Percentiles rank a stretch among this genome's conserved stretches.
These are phyloP conservation scores for Megalopta genalis DNA, from an alignment of 1,140 invertebrate genomes.

Conservation along the genomic window DNA sequence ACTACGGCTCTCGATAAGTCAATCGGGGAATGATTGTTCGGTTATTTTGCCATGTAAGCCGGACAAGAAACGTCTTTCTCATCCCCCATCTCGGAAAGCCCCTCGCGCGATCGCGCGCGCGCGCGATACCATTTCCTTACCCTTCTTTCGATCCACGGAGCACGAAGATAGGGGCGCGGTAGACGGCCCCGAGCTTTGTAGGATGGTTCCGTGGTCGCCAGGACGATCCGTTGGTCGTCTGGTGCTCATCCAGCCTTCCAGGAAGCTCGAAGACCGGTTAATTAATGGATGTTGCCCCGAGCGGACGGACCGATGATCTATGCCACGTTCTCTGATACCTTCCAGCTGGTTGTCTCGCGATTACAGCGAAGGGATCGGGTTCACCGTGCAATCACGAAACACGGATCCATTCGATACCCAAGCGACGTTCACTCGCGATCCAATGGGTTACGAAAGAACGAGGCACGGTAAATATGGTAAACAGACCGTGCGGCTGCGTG, in stretches of 20 bases:
- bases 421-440: no score
- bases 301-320: neutral
- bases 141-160: constrained; percentile 23
- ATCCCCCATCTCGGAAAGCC: no score
- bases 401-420: neutral
- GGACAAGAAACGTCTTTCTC: no score
- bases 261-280: constrained; percentile 7
- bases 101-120: no score
- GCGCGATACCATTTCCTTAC: neutral
- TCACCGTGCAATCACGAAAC: neutral
- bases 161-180: neutral
- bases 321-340: constrained; percentile 6
- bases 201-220: neutral
- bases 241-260: neutral
- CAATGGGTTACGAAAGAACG: no score
- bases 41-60: no score
- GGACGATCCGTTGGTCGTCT: neutral
- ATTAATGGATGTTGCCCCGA: neutral
- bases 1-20: no score
- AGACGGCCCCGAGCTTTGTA: neutral
- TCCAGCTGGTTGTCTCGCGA: neutral
- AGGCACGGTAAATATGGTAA: no score
- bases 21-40: no score
- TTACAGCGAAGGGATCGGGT: neutral
- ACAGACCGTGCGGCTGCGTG: no score